phyloP scores from a whole-genome alignment of 2,113 vertebrate species.

The Centrocercus urophasianus region DNA sequence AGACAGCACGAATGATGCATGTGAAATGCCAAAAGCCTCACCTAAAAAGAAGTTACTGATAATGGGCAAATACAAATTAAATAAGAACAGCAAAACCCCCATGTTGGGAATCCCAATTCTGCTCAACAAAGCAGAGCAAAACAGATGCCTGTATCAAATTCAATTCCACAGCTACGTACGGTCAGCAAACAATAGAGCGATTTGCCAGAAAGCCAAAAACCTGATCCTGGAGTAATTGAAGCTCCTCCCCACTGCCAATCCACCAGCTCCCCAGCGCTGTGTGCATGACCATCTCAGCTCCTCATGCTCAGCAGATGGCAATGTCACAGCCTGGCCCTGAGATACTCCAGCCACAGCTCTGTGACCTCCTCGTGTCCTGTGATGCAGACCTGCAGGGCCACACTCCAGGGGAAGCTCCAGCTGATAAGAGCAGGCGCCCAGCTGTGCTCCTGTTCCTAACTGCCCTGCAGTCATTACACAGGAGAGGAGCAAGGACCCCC shows the following conservation, averaged over 20 bases:
- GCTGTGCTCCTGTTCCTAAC: not conserved
- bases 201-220: slow-evolving; percentile 7
- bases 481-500: not conserved
- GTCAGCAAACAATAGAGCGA: not conserved
- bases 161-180: not conserved
- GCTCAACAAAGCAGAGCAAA: slow-evolving; percentile 2
- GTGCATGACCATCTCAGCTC: not conserved
- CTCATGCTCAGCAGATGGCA: not conserved
- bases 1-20: slow-evolving; percentile 35
- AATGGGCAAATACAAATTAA: slow-evolving; percentile 47
- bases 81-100: slow-evolving; percentile 30
- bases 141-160: not conserved
- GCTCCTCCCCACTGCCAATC: not conserved
- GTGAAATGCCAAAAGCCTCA: slow-evolving; percentile 45
- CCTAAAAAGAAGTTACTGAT: slow-evolving; percentile 49
- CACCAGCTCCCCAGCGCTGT: not conserved
- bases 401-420: not conserved
- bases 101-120: not conserved
- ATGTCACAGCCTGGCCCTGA: not conserved
- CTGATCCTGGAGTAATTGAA: not conserved
- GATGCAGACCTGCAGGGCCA: not conserved
- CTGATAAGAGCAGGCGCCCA: not conserved
- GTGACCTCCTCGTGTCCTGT: accelerated
- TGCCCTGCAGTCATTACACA: not conserved
- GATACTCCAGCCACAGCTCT: not conserved